Evolutionary conservation across 2,888 invertebrate genomes (phyloP), one percentile per base, ranked within the genome.

Genomic region (Lumbricus terrestris): DNA sequence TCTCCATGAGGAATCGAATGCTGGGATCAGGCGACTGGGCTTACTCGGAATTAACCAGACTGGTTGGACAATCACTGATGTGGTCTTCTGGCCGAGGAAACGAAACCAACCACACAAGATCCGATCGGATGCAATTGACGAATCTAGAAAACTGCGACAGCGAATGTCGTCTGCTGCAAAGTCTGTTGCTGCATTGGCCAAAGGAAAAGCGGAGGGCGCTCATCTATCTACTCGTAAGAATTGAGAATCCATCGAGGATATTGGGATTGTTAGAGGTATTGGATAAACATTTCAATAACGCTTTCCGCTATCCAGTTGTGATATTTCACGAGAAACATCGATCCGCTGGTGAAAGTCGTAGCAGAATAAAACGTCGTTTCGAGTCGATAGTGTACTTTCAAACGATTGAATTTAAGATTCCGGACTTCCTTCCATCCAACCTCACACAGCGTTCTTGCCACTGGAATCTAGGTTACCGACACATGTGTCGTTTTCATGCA

Each of bases 291-390:
- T 92, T 93, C 90, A 92, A 92, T 88, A 33, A 89, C 0, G 20
- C 92, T 91, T 90, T 40, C 8, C 37, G 89, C 29, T 92, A 92
- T 69, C 92, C 92, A 1, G 83, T 92, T 13, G 90, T 92, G 29
- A 89, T 92, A 37, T 92, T 92, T 89, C 92, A 93, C 69, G 92
- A 92, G 69, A 90, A 82, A n/a, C 90, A 92, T 33, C 54, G 91
- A 13, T 47, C 83, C 13, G 82, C 42, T 29, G 47, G 42, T 34
- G 90, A 90, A 8, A 40, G 13, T 40, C 40, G 40, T 16, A 40
- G 40, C 40, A 40, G 40, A 16, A 40, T 40, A 40, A 40, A 40
- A 40, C 40, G 13, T 16, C 1, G 5, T 13, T 40, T 13, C 15
- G 33, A 23, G 2, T 91, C 92, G 15, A 29, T 42, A 5, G 35